Conservation (phyloP, 2,113 vertebrate species). For the Salvelinus fontinalis region DNA sequence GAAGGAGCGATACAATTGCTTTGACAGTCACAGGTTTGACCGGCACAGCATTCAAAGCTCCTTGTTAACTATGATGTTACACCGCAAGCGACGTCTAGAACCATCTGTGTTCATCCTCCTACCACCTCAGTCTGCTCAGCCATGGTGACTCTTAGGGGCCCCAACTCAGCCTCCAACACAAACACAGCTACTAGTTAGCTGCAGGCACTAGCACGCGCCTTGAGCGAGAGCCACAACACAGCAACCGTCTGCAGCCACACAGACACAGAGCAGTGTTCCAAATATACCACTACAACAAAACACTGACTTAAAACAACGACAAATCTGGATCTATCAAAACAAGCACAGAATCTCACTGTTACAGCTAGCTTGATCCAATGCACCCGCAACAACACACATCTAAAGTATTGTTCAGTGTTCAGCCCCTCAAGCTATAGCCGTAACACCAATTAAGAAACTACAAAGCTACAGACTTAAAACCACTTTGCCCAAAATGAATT, state of each 20-base stretch:
- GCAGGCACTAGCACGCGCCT: conserved; percentile 12
- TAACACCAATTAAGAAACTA: not conserved
- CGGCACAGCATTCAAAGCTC: not conserved
- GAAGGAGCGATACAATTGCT: not conserved
- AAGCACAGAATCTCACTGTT: not conserved
- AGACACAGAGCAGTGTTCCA: not conserved
- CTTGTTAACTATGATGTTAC: not conserved
- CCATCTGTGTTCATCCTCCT: not conserved
- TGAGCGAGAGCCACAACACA: conserved; percentile 36
- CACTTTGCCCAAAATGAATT: too few relatives aligned
- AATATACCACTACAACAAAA: not conserved
- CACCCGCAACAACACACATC: not conserved
- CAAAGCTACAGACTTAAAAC: not conserved
- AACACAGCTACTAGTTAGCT: conserved; percentile 30
- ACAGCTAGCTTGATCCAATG: not conserved
- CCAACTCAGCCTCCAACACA: conserved; percentile 32
- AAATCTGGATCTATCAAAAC: too few relatives aligned
- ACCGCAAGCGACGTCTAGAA: not conserved
- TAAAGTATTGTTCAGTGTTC: not conserved
- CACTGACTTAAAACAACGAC: not conserved
- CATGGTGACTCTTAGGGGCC: not conserved
- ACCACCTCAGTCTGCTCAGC: conserved; percentile 15
- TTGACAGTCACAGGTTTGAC: not conserved
- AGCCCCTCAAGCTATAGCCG: not conserved
- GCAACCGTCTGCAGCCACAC: conserved; percentile 15